Conservation (phyloP, 1,140 invertebrate genomes). For the Pogonognathellus flavescens region DNA sequence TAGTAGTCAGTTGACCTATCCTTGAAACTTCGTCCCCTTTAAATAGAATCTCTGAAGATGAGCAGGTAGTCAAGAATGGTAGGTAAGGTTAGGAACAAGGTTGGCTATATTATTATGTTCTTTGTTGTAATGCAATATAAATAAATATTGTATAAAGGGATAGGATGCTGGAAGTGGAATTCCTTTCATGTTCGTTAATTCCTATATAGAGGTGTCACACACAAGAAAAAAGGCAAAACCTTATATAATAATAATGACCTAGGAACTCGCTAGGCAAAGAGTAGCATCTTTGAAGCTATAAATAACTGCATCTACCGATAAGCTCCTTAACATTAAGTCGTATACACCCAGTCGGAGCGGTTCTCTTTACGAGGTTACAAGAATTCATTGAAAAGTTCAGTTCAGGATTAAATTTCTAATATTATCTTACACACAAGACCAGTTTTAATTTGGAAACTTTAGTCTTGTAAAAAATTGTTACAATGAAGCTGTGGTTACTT, state of each 20-base stretch:
- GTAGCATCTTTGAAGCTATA: not conserved
- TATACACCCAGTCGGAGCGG: not conserved
- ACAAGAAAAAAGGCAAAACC: not conserved
- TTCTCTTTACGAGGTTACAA: not conserved
- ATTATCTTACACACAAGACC: not conserved
- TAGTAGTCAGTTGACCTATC: not conserved
- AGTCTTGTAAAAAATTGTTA: not conserved
- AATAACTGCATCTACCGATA: not conserved
- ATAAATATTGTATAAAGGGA: no score
- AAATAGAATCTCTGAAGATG: slow-evolving; percentile 27
- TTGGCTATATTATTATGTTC: not conserved
- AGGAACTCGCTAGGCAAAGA: not conserved
- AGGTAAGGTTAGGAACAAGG: slow-evolving; percentile 33
- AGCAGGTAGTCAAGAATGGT: slow-evolving; percentile 29
- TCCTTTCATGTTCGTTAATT: slow-evolving; percentile 22
- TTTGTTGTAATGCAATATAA: not conserved
- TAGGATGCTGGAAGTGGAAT: slow-evolving; percentile 1
- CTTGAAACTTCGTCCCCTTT: slow-evolving; percentile 47
- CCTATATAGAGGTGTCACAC: not conserved
- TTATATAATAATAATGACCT: not conserved
- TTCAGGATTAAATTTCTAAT: not conserved
- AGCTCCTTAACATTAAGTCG: not conserved
- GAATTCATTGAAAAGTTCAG: not conserved
- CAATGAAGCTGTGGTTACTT: not conserved
- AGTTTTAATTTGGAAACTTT: not conserved